Percentiles rank a stretch among this genome's conserved stretches.
These are phyloP conservation scores for Agapornis canus DNA, from an alignment of 2,797 vertebrate species.

Conservation along the genomic window DNA sequence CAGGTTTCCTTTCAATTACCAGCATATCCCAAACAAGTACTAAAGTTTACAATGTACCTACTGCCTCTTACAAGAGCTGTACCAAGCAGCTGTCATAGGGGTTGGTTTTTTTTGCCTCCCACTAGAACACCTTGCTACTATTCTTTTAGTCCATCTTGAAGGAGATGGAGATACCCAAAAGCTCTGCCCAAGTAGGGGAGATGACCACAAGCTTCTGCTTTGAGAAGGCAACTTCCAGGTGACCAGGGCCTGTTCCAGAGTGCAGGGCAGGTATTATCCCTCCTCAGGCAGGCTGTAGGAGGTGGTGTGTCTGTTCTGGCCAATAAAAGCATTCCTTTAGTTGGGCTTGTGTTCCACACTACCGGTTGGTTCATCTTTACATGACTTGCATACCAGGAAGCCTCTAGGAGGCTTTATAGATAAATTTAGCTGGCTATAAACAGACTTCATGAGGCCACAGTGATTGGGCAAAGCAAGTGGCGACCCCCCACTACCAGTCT, in stretches of 20 bases:
- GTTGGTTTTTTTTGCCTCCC: neutral
- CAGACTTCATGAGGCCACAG: neutral
- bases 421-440: conserved; percentile 53
- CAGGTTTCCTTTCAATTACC: neutral
- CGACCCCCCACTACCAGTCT: neutral
- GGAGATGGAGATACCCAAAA: neutral
- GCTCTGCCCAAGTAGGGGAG: rapidly evolving
- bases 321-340: neutral
- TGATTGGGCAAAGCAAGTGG: neutral
- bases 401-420: neutral
- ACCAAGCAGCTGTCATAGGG: neutral
- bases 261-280: neutral
- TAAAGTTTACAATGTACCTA: rapidly evolving
- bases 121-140: neutral
- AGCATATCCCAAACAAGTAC: neutral
- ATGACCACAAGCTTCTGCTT: neutral
- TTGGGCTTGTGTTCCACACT: neutral
- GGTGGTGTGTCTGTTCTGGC: neutral
- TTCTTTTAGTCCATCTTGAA: neutral
- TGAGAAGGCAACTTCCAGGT: neutral
- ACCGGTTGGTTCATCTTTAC: neutral
- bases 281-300: neutral
- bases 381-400: conserved; percentile 15
- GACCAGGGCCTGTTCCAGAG: neutral
- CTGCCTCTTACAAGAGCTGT: neutral